Percentiles rank a stretch among this genome's conserved stretches.
phyloP scores from a whole-genome alignment of 2,797 vertebrate genomes.

The Synaphobranchus kaupii region DNA sequence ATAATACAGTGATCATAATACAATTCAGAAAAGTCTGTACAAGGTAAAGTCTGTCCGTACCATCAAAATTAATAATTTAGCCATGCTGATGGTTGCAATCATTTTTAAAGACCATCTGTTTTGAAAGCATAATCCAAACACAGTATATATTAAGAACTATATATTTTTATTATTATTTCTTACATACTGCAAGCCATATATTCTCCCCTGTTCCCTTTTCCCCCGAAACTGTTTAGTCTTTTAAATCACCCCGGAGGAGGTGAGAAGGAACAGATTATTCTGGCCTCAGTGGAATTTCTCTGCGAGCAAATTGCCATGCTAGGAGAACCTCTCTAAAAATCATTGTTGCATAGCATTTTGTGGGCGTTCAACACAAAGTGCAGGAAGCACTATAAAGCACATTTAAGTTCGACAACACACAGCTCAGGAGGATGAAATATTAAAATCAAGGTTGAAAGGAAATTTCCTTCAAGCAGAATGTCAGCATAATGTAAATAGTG shows the following conservation, averaged over 20 bases:
- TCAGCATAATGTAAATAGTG: background rate
- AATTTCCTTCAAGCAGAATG: background rate
- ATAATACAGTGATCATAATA: too few relatives aligned
- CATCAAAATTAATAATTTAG: conserved; percentile 22
- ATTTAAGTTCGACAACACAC: background rate
- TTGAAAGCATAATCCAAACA: conserved; percentile 27
- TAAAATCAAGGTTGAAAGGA: conserved; percentile 6
- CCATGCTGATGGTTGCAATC: background rate
- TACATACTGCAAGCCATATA: background rate
- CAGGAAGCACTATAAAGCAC: background rate
- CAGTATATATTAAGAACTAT: background rate
- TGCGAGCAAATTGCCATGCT: background rate
- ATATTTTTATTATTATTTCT: background rate
- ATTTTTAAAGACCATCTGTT: conserved; percentile 29
- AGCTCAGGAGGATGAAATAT: conserved; percentile 11
- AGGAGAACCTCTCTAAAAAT: background rate
- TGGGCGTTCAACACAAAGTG: conserved; percentile 1
- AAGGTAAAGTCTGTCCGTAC: background rate
- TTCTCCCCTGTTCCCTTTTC: background rate
- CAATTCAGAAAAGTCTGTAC: background rate
- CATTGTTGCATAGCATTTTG: conserved; percentile 12
- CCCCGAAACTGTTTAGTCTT: background rate
- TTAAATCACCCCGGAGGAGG: conserved; percentile 1
- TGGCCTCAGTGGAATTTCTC: conserved; percentile 15
- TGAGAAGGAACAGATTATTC: conserved; percentile 7